Percentiles rank a stretch among this genome's conserved stretches.
Conservation (phyloP, 2,797 vertebrate species). For the Anas bahamensis region DNA sequence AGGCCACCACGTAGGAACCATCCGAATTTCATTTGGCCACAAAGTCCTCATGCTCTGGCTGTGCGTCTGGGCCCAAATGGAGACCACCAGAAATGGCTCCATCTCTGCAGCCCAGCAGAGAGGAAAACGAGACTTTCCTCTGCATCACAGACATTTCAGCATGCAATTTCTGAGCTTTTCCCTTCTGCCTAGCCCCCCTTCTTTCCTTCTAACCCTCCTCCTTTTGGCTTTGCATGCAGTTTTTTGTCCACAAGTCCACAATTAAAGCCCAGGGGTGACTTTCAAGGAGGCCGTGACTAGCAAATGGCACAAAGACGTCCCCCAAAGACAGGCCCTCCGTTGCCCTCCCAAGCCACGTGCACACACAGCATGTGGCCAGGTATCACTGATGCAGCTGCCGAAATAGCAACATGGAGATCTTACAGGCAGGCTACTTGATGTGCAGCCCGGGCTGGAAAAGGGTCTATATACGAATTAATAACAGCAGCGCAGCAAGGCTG, state of each 20-base stretch:
- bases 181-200: background rate
- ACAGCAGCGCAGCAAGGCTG: background rate
- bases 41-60: background rate
- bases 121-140: background rate
- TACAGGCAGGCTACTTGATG: background rate
- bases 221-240: background rate
- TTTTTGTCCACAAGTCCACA: background rate
- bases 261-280: background rate
- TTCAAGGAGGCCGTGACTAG: background rate
- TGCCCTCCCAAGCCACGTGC: background rate
- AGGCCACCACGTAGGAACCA: rapidly evolving
- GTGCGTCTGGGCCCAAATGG: rapidly evolving
- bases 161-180: background rate
- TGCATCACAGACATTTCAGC: background rate
- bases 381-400: background rate
- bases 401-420: background rate
- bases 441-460: background rate
- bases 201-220: background rate
- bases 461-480: background rate
- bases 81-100: background rate
- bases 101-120: rapidly evolving
- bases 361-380: background rate
- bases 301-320: background rate
- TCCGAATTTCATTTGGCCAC: background rate
- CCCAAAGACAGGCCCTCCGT: background rate